These are phyloP conservation scores for Cryptoleucopteryx plumbea DNA, from an alignment of 2,113 vertebrate species.

Conservation along the genomic window DNA sequence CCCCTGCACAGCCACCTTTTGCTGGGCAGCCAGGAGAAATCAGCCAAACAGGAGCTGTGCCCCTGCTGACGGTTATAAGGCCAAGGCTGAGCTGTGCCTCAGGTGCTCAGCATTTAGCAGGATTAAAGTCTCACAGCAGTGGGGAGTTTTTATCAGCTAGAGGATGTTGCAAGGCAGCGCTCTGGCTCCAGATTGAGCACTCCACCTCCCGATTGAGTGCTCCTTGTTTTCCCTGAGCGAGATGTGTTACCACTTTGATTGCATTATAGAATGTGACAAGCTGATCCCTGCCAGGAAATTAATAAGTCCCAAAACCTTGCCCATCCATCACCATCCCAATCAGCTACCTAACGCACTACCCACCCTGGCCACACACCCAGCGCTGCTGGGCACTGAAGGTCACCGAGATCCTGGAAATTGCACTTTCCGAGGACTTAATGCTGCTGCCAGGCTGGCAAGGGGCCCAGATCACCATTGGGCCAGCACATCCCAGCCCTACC, in stretches of 20 bases:
- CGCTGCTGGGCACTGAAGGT: neutral
- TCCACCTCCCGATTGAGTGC: neutral
- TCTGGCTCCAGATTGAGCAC: neutral
- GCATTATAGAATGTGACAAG: neutral
- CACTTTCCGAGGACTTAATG: neutral
- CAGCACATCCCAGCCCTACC: neutral
- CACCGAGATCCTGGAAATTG: neutral
- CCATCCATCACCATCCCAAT: conserved; percentile 21
- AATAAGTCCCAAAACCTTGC: neutral
- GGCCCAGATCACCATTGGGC: neutral
- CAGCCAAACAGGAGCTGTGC: neutral
- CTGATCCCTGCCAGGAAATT: conserved; percentile 9
- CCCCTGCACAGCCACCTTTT: neutral
- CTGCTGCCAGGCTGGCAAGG: neutral
- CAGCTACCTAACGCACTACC: neutral
- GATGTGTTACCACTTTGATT: neutral
- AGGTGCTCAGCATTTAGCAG: neutral
- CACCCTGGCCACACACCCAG: neutral
- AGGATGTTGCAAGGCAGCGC: neutral
- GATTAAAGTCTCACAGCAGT: neutral
- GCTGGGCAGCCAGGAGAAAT: neutral
- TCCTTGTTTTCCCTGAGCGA: neutral
- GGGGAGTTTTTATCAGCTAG: neutral
- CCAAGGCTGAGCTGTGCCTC: neutral
- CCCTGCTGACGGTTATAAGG: neutral